Base-by-base conservation (phyloP, 2,797 vertebrate species). In the Odontamblyopus lacepedii region DNA sequence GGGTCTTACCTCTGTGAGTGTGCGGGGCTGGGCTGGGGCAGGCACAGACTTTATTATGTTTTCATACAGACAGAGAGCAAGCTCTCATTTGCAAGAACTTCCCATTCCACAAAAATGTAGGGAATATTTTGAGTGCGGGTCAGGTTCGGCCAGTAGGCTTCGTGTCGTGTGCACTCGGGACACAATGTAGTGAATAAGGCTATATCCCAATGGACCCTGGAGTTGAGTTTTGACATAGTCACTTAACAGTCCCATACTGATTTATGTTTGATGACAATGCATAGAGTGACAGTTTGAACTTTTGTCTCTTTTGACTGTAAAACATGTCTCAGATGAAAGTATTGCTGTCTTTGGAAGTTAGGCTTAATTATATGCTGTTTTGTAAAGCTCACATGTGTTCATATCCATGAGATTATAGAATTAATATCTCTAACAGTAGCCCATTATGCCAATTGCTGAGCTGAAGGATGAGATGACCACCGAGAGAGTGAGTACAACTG, bases 281-380 rank as follows among this genome's bases (percentile, higher is more conserved):
- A 23, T 50, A 65, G 5, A 50, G 66, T 66, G 67, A 68, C 67
- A 60, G 16, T 38, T 27, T 67, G 27, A 66, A 51, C 70, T 79
- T 48, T 81, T 70, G 29, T 41, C 64, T 60, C 77, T 41, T 64
- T 71, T 75, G 76, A 50, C 63, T 71, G 41, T 63, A 67, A 85
- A 83, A 76, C 69, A 59, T 53, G 55, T 53, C 61, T 69, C 72
- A 38, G 61, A 71, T 62, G 74, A 81, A 77, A 76, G 50, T 65
- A 5, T 2, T 29, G 2, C 65, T 64, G 78, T 84, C 78, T 81
- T 82, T 76, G 83, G 81, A 70, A 76, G 75, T 88, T 89, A 86
- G 83, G 89, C 90, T 90, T 82, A 85, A 93, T 89, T 83, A 86
- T 80, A 87, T 78, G 76, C 82, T 74, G 87, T 89, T 87, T 87